These are phyloP conservation scores for Trichoplusia ni DNA, from an alignment of 1,140 invertebrate genomes.

Conservation along the genomic window DNA sequence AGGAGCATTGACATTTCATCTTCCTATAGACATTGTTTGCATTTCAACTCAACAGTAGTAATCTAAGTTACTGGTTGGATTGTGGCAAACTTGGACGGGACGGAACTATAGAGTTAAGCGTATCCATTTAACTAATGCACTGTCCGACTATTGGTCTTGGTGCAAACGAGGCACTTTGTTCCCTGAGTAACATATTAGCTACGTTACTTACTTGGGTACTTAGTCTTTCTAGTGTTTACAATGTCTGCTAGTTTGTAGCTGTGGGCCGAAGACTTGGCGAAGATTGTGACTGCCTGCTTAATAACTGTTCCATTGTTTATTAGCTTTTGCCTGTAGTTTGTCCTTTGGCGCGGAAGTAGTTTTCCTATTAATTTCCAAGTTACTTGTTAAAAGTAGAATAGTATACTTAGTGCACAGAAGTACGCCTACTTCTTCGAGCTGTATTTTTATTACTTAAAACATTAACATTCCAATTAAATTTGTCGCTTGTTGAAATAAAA, in stretches of 20 bases:
- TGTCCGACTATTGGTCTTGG: conserved; percentile 77
- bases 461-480: too few relatives aligned
- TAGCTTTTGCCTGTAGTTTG: background rate
- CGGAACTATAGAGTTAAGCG: conserved; percentile 65
- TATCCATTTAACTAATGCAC: conserved; percentile 78
- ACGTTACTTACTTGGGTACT: conserved; percentile 51
- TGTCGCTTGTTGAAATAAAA: too few relatives aligned
- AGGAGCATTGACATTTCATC: conserved; percentile 58
- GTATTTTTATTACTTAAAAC: too few relatives aligned
- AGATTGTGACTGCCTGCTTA: background rate
- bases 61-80: conserved; percentile 71
- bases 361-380: too few relatives aligned
- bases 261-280: background rate
- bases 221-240: conserved; percentile 44
- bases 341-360: too few relatives aligned
- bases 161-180: conserved; percentile 75
- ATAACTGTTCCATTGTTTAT: background rate
- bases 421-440: too few relatives aligned
- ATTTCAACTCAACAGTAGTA: conserved; percentile 65
- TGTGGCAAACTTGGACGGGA: conserved; percentile 69
- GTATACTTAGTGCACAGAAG: too few relatives aligned
- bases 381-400: too few relatives aligned
- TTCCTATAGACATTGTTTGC: conserved; percentile 61
- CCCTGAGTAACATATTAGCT: conserved; percentile 69
- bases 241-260: conserved; percentile 24